A percentile compares a stretch with the other conserved stretches of the same genome.
Evolutionary conservation across 2,797 vertebrate genomes (phyloP).

Genomic region (Tenualosa thibaudeaui): DNA sequence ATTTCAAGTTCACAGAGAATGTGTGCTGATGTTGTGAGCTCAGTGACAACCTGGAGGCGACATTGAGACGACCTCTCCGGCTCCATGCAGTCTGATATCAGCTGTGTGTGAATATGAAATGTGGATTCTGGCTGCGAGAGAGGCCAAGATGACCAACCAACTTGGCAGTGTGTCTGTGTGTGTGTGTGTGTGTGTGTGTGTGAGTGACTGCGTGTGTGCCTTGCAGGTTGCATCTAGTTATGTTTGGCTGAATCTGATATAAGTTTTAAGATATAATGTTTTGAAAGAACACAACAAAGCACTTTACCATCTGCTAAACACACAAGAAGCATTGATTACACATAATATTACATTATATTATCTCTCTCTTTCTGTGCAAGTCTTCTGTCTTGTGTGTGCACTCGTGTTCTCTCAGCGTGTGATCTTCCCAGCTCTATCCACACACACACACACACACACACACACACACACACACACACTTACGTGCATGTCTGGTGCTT

Average conservation of each 20-base stretch:
- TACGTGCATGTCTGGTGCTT: constrained; percentile 32
- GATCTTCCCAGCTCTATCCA: neutral
- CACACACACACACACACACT: too few relatives aligned
- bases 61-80: neutral
- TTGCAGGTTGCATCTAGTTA: neutral
- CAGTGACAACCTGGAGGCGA: neutral
- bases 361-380: constrained; percentile 46
- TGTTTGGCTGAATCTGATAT: neutral
- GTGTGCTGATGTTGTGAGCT: neutral
- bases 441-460: too few relatives aligned
- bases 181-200: neutral
- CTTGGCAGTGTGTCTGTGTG: neutral
- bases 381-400: neutral
- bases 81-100: neutral
- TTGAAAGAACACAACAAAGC: neutral
- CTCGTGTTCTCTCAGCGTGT: neutral
- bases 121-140: neutral
- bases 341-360: neutral
- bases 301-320: neutral
- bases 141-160: neutral
- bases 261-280: too few relatives aligned
- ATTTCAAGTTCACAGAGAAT: neutral
- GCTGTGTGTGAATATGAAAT: neutral
- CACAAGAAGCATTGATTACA: neutral
- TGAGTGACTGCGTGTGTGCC: constrained; percentile 37